Conservation (phyloP, 2,888 invertebrate genomes). For the Subacronicta megacephala region DNA sequence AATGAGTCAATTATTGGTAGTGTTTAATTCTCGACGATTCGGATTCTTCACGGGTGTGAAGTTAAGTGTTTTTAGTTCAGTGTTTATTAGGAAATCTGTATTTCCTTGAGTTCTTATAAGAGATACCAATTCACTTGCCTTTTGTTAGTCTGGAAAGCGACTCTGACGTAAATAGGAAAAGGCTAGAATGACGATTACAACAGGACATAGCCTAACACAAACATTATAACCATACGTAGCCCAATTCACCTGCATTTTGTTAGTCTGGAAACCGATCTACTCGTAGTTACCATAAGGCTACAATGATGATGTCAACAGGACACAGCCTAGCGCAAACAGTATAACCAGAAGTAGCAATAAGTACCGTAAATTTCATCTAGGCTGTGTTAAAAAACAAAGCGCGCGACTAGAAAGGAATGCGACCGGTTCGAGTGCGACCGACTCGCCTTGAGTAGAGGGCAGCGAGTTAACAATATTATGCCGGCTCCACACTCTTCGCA, state of each 20-base stretch:
- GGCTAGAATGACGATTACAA: neutral
- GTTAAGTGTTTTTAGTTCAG: too few species aligned
- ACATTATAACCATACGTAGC: slow-evolving; percentile 10
- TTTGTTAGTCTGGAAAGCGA: too few species aligned
- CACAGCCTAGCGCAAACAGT: slow-evolving; percentile 19
- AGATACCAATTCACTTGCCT: too few species aligned
- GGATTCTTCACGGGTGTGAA: too few species aligned
- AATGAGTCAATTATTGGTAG: too few species aligned
- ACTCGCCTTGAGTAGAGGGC: slow-evolving; percentile 77
- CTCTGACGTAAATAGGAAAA: too few species aligned
- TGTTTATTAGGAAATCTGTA: too few species aligned
- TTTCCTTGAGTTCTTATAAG: too few species aligned
- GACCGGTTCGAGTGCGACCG: slow-evolving; percentile 67
- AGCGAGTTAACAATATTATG: slow-evolving; percentile 51
- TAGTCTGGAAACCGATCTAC: too few species aligned
- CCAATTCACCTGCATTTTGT: too few species aligned
- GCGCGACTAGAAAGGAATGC: slow-evolving; percentile 61
- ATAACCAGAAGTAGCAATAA: slow-evolving; percentile 10
- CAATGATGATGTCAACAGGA: slow-evolving; percentile 20
- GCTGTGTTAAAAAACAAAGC: slow-evolving; percentile 42
- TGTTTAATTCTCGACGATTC: too few species aligned
- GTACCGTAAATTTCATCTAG: slow-evolving; percentile 35
- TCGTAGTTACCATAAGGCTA: too few species aligned
- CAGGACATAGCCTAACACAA: slow-evolving; percentile 31
- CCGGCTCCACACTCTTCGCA: neutral